Conservation (phyloP, 1,140 invertebrate genomes). For the Globodera ellingtonae region DNA sequence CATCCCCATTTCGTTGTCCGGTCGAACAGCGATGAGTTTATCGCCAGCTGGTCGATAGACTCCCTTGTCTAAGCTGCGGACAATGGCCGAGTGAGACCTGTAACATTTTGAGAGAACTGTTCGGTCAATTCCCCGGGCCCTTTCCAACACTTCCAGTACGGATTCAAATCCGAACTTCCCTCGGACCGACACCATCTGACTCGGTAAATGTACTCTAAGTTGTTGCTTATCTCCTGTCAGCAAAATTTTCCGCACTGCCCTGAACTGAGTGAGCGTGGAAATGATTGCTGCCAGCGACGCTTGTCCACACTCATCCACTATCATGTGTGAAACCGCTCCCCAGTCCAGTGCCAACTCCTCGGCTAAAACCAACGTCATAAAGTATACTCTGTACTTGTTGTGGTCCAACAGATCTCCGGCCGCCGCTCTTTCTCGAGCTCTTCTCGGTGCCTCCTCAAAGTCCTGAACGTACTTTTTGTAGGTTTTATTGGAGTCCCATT, state of each 20-base stretch:
- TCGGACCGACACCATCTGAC: not conserved
- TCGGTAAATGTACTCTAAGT: not conserved
- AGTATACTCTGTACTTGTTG: not conserved
- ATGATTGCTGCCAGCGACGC: not conserved
- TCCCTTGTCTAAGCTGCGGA: not conserved
- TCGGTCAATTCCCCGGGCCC: not conserved
- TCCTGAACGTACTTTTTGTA: not conserved
- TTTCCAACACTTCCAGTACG: not conserved
- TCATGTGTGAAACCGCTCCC: not conserved
- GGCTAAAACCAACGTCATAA: not conserved
- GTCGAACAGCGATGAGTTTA: not conserved
- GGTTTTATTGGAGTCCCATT: not conserved
- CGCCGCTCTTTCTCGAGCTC: not conserved
- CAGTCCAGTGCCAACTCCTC: not conserved
- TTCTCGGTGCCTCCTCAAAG: not conserved
- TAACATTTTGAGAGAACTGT: not conserved
- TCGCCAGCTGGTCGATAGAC: not conserved
- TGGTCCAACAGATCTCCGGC: not conserved
- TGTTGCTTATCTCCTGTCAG: not conserved
- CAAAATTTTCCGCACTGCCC: not conserved
- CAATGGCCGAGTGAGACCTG: not conserved
- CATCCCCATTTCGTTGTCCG: not conserved
- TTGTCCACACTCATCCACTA: slow-evolving; percentile 2
- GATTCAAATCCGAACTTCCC: slow-evolving; percentile 1
- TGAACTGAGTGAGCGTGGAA: not conserved